Conservation (phyloP, 23 tunicate species). For the Corella eumyota region DNA sequence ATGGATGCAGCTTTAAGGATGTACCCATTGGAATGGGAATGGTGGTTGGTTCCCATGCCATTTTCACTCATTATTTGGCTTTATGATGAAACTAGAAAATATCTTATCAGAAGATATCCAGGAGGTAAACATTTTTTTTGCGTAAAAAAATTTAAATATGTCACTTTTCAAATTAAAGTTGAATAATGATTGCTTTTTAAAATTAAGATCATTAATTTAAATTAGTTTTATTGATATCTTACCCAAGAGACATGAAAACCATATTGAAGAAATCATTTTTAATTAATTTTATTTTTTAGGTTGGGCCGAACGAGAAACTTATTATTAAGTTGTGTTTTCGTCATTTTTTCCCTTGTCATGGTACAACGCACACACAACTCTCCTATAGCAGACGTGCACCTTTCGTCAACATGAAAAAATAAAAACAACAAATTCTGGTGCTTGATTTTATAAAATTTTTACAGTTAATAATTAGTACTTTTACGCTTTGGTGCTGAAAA, state of each 20-base stretch:
- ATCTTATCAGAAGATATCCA: conserved; percentile 49
- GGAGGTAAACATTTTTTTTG: conserved; percentile 37
- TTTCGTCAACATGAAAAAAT: too few relatives aligned
- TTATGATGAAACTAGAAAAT: conserved; percentile 60
- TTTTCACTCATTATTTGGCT: conserved; percentile 41
- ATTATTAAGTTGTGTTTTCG: conserved; percentile 17
- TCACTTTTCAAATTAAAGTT: too few relatives aligned
- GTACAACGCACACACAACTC: conserved; percentile 47
- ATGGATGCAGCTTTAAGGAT: conserved; percentile 97
- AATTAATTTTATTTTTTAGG: conserved; percentile 8
- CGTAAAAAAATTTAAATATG: too few relatives aligned
- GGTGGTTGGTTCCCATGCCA: conserved; percentile 95
- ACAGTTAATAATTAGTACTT: too few relatives aligned
- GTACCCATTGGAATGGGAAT: conserved; percentile 98
- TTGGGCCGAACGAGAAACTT: conserved; percentile 47
- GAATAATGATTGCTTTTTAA: too few relatives aligned
- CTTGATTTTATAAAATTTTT: too few relatives aligned
- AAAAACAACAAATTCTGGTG: too few relatives aligned
- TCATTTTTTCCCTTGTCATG: not conserved
- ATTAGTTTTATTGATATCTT: not conserved
- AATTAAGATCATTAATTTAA: not conserved
- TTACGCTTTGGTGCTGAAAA: too few relatives aligned
- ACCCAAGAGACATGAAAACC: too few relatives aligned
- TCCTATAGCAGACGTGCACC: too few relatives aligned
- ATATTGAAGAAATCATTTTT: too few relatives aligned